These are phyloP conservation scores for Mesorhabditis belari DNA, from an alignment of 2,888 invertebrate genomes.

Conservation along the genomic window DNA sequence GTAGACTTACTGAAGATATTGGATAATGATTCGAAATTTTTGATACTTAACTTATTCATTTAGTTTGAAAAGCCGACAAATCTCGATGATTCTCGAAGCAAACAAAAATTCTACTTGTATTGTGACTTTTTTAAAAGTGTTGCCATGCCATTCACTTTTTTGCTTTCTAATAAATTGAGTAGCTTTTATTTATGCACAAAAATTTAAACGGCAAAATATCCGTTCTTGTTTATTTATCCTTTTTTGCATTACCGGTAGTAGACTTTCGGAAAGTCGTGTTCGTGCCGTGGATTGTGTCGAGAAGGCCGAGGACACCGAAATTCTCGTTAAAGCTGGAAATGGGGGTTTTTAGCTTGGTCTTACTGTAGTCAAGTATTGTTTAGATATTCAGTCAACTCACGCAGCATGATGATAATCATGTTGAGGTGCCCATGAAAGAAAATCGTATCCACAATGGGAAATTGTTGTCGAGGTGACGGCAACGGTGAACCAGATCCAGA, in stretches of 20 bases:
- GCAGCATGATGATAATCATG: slow-evolving; percentile 82
- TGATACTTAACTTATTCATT: no score
- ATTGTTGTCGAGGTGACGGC: slow-evolving; percentile 74
- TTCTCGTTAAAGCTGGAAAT: slow-evolving; percentile 71
- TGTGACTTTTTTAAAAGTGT: no score
- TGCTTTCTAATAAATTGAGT: background rate
- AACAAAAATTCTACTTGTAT: no score
- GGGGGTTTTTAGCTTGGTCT: background rate
- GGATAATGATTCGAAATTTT: no score
- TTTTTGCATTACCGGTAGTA: no score
- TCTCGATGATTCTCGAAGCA: no score
- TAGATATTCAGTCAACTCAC: slow-evolving; percentile 51
- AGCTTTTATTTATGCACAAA: background rate
- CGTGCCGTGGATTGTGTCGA: slow-evolving; percentile 77
- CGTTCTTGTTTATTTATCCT: background rate
- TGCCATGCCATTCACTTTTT: no score
- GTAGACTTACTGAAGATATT: no score
- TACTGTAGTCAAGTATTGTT: background rate
- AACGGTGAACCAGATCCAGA: slow-evolving; percentile 67
- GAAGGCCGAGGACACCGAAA: slow-evolving; percentile 73
- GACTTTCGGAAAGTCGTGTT: slow-evolving; percentile 71
- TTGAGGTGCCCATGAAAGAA: slow-evolving; percentile 76
- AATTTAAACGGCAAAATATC: background rate
- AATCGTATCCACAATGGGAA: slow-evolving; percentile 77
- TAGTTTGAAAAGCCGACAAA: no score